These are phyloP conservation scores for Scaptodrosophila lebanonensis DNA, from an alignment of 1,140 invertebrate genomes.

Conservation along the genomic window DNA sequence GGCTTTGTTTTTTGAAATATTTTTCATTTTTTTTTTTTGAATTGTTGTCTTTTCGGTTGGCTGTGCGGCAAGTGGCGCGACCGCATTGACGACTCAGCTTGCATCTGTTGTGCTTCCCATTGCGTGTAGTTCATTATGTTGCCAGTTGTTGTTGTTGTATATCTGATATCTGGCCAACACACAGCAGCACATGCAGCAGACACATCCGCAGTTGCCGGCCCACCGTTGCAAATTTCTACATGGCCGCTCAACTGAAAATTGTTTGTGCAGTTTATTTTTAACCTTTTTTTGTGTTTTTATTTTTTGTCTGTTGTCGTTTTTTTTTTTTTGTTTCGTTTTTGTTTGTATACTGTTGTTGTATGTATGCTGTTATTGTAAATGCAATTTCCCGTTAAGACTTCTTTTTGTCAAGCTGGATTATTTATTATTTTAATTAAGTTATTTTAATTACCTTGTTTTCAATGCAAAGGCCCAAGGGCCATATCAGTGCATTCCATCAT, in stretches of 20 bases:
- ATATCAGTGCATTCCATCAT: too few relatives aligned
- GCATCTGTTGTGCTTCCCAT: conserved; percentile 72
- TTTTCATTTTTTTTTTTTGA: conserved; percentile 20
- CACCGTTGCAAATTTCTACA: conserved; percentile 75
- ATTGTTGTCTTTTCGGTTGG: conserved; percentile 31
- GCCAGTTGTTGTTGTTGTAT: conserved; percentile 21
- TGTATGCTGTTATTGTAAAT: conserved; percentile 49
- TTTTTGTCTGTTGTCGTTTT: conserved; percentile 35
- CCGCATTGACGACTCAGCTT: background rate
- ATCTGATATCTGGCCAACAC: conserved; percentile 45
- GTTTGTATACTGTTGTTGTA: conserved; percentile 31
- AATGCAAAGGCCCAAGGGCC: conserved; percentile 40
- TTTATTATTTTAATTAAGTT: conserved; percentile 68
- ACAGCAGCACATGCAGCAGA: conserved; percentile 18
- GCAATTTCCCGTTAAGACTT: conserved; percentile 58
- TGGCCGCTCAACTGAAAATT: conserved; percentile 77
- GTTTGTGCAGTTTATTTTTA: conserved; percentile 64
- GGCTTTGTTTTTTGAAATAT: conserved; percentile 4
- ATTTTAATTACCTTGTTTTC: conserved; percentile 54
- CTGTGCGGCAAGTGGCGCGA: conserved; percentile 8
- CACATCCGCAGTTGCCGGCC: conserved; percentile 43
- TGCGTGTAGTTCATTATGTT: conserved; percentile 73
- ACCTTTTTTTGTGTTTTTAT: conserved; percentile 15
- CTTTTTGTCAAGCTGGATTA: conserved; percentile 27
- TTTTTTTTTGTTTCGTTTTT: background rate